These are phyloP conservation scores for Acrocephalus arundinaceus DNA, from an alignment of 2,113 vertebrate species.

Conservation along the genomic window DNA sequence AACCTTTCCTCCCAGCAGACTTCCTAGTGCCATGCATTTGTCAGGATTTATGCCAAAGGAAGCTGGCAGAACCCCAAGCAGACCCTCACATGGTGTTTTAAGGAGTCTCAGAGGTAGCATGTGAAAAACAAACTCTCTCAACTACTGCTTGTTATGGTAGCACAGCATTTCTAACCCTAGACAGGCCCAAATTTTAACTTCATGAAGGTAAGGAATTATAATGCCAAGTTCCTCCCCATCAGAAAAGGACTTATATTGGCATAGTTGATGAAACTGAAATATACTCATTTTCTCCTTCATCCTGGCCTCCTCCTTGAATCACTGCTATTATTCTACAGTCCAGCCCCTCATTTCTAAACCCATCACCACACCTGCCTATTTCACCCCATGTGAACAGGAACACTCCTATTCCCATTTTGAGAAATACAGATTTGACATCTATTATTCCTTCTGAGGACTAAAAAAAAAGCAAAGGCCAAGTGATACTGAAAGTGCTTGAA, in stretches of 20 bases:
- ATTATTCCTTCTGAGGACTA: not conserved
- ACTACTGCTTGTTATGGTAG: not conserved
- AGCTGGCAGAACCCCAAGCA: conserved; percentile 4
- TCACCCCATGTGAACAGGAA: not conserved
- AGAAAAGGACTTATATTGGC: not conserved
- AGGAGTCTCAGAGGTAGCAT: not conserved
- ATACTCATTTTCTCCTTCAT: not conserved
- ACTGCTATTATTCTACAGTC: not conserved
- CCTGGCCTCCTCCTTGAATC: not conserved
- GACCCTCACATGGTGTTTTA: not conserved
- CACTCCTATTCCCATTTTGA: not conserved
- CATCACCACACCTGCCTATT: not conserved
- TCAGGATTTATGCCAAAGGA: conserved; percentile 16
- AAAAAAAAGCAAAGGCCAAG: not conserved
- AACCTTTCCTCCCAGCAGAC: not conserved
- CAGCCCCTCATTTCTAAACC: not conserved
- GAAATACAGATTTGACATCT: not conserved
- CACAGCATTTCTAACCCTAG: not conserved
- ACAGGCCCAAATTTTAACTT: not conserved
- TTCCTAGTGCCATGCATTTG: not conserved
- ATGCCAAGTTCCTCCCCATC: not conserved
- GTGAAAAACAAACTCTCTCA: not conserved
- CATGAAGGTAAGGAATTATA: not conserved
- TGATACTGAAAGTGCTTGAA: not conserved
- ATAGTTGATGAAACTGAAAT: not conserved